Conservation (phyloP, 2,888 invertebrate species). For the Parnassius orleans region DNA sequence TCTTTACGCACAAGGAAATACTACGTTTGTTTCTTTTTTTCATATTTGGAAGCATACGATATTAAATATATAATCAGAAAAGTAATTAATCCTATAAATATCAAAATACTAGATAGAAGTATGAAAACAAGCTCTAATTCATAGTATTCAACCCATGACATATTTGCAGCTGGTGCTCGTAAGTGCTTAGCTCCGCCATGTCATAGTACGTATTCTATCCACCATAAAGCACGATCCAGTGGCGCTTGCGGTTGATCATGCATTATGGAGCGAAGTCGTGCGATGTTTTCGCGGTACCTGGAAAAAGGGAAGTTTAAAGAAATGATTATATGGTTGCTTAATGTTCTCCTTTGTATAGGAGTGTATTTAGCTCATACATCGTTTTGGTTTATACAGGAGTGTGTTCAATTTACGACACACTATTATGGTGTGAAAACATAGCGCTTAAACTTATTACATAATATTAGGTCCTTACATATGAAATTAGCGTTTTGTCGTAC, state of each 20-base stretch:
- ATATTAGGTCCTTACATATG: no score
- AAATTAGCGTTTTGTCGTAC: no score
- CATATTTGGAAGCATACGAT: no score
- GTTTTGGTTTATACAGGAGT: no score
- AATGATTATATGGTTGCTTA: not conserved
- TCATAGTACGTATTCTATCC: constrained; percentile 63
- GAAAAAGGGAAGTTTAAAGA: not conserved
- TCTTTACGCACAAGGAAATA: no score
- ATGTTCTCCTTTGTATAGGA: not conserved
- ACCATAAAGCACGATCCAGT: constrained; percentile 66
- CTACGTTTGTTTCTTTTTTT: no score
- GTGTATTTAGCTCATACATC: no score
- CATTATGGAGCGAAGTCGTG: constrained; percentile 42
- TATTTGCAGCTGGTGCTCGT: constrained; percentile 39
- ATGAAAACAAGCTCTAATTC: constrained; percentile 33
- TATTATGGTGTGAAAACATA: no score
- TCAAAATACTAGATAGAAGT: not conserved
- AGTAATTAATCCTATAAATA: no score
- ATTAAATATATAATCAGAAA: no score
- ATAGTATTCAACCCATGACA: constrained; percentile 40
- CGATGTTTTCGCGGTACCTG: constrained; percentile 39
- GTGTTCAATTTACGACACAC: no score
- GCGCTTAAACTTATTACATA: no score
- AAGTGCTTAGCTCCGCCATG: constrained; percentile 51
- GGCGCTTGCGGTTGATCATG: constrained; percentile 55